A percentile compares a stretch with the other conserved stretches of the same genome.
Conservation (phyloP, 1,140 invertebrate genomes). For the Platyura marginata region DNA sequence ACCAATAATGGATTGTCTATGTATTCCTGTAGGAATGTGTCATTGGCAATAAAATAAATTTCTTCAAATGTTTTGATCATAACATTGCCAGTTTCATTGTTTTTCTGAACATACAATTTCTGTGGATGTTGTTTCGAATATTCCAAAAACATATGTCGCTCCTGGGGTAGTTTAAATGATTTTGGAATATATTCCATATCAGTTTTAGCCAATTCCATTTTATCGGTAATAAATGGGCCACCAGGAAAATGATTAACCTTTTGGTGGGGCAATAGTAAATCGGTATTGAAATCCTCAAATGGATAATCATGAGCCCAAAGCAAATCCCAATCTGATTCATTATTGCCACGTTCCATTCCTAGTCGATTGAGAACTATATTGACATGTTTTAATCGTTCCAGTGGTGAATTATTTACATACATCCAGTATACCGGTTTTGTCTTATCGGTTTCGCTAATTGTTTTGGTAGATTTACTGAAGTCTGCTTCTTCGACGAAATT, state of each 20-base stretch:
- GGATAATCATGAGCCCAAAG: constrained; percentile 92
- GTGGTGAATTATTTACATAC: constrained; percentile 27
- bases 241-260: constrained; percentile 91
- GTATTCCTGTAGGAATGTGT: constrained; percentile 84
- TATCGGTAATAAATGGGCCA: constrained; percentile 86
- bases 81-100: constrained; percentile 81
- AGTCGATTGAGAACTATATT: constrained; percentile 49
- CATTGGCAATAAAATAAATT: constrained; percentile 48
- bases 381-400: constrained; percentile 54
- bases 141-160: constrained; percentile 49
- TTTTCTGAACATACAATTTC: constrained; percentile 77
- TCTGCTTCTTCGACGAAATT: background rate
- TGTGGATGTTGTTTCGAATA: constrained; percentile 49
- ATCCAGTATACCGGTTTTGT: constrained; percentile 27
- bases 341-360: constrained; percentile 41
- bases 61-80: constrained; percentile 48
- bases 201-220: constrained; percentile 75
- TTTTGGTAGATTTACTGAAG: background rate
- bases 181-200: constrained; percentile 56
- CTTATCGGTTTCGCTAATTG: background rate
- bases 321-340: constrained; percentile 53
- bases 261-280: constrained; percentile 44
- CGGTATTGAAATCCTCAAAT: constrained; percentile 41
- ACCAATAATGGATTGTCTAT: constrained; percentile 63
- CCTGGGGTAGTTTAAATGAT: constrained; percentile 72